phyloP scores from a whole-genome alignment of 2,797 vertebrate species.

The Alfaro cultratus region DNA sequence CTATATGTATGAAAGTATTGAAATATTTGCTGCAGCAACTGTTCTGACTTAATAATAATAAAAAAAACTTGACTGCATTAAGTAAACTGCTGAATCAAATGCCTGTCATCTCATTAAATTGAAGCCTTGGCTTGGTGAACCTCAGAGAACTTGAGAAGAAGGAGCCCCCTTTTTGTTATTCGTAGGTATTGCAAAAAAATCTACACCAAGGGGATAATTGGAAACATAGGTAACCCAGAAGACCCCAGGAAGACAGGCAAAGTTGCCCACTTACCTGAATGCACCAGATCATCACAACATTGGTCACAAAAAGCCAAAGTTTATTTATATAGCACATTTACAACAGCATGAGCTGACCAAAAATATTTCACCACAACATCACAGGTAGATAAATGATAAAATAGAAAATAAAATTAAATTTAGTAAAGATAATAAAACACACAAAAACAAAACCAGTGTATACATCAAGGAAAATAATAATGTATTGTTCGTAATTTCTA shows the following conservation, averaged over 20 bases:
- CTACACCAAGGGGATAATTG: neutral
- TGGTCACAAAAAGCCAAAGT: neutral
- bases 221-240: neutral
- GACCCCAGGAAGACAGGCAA: neutral
- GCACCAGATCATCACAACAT: neutral
- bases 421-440: too few species aligned
- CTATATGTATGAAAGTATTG: conserved; percentile 18
- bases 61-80: conserved; percentile 10
- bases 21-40: conserved; percentile 28
- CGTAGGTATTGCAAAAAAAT: neutral
- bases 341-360: too few species aligned
- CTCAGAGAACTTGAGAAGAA: neutral
- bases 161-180: neutral
- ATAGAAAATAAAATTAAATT: too few species aligned
- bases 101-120: neutral
- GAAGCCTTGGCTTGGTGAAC: neutral
- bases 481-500: neutral
- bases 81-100: conserved; percentile 1
- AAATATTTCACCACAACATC: too few species aligned
- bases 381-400: too few species aligned
- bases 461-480: neutral
- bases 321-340: too few species aligned
- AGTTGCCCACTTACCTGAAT: neutral
- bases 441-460: neutral
- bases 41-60: conserved; percentile 23